Conservation (phyloP, 1,140 invertebrate species). For the Zaprionus capensis region DNA sequence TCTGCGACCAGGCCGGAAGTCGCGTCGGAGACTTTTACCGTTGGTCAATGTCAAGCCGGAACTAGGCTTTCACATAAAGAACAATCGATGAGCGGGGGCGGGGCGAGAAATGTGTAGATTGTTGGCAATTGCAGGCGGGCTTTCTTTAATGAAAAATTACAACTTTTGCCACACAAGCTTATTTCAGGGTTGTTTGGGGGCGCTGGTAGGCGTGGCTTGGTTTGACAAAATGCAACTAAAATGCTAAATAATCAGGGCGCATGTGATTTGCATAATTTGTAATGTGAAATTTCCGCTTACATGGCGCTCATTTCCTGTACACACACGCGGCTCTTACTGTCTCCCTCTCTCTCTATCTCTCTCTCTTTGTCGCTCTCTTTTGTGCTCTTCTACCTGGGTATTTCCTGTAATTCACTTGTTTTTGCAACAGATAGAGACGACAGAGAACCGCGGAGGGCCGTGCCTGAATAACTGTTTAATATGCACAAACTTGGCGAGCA, state of each 20-base stretch:
- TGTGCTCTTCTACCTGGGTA: constrained; percentile 3
- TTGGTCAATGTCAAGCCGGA: constrained; percentile 8
- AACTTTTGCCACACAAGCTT: background rate
- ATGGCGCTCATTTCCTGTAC: constrained; percentile 73
- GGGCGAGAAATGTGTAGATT: background rate
- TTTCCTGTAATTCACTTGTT: constrained; percentile 32
- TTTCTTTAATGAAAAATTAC: background rate
- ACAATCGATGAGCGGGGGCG: background rate
- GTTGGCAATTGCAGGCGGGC: background rate
- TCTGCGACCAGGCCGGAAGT: background rate
- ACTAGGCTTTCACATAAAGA: background rate
- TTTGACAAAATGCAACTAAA: constrained; percentile 35
- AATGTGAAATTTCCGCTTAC: constrained; percentile 76
- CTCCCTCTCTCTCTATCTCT: background rate
- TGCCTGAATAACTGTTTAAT: constrained; percentile 74
- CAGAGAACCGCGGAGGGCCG: background rate
- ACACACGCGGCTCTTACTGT: constrained; percentile 19
- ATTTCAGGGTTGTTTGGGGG: background rate
- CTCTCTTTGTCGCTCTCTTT: background rate
- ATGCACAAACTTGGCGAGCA: constrained; percentile 64
- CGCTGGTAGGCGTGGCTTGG: constrained; percentile 23
- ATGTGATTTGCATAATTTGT: constrained; percentile 77
- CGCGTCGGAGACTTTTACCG: background rate
- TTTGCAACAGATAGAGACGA: constrained; percentile 6
- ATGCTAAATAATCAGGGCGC: constrained; percentile 74